These are phyloP conservation scores for Ophion costatus DNA, from an alignment of 2,888 invertebrate species.

Conservation along the genomic window DNA sequence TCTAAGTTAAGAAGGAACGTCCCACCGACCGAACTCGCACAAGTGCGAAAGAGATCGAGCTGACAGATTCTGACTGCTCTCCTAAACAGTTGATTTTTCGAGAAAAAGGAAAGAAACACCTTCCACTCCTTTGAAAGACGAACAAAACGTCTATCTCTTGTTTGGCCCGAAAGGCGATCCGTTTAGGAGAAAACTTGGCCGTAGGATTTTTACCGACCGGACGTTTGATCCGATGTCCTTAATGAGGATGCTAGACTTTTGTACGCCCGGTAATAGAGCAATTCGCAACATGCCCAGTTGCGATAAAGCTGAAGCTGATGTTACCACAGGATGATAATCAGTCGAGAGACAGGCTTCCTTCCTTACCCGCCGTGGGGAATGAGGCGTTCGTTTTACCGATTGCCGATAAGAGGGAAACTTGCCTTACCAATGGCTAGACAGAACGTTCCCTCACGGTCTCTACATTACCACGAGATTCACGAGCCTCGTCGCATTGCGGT, in stretches of 20 bases:
- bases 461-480: constrained; percentile 3
- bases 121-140: too few species aligned
- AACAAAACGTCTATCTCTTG: too few species aligned
- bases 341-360: neutral
- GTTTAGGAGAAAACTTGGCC: too few species aligned
- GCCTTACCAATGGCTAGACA: constrained; percentile 10
- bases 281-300: neutral
- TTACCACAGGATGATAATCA: constrained; percentile 7
- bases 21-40: too few species aligned
- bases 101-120: too few species aligned
- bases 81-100: too few species aligned
- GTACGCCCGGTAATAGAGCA: neutral
- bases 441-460: neutral
- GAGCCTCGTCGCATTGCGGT: neutral
- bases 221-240: too few species aligned
- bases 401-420: neutral
- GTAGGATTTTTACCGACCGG: too few species aligned
- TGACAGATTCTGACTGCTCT: too few species aligned
- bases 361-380: neutral
- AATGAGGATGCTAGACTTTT: neutral
- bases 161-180: too few species aligned
- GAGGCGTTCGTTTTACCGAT: neutral
- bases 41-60: too few species aligned
- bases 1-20: too few species aligned
- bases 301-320: constrained; percentile 4